Percentiles rank a stretch among this genome's conserved stretches.
phyloP scores from a whole-genome alignment of 2,888 invertebrate species.

The Rapana venosa region DNA sequence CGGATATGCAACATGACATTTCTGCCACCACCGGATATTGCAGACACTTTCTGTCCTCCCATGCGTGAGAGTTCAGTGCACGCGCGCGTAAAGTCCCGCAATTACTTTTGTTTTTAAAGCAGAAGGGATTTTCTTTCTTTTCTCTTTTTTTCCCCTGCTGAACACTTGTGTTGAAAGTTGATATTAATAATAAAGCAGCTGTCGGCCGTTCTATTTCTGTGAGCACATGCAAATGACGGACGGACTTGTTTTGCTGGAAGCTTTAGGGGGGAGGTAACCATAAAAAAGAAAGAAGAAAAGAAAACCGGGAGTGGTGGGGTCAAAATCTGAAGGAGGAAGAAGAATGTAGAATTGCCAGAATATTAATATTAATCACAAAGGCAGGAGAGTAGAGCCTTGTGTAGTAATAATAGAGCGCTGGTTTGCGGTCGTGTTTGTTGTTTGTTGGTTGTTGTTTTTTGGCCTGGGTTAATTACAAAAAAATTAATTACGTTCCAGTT shows the following conservation, averaged over 20 bases:
- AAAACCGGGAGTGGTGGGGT: background rate
- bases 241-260: background rate
- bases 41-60: background rate
- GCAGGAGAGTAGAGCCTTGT: no score
- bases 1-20: background rate
- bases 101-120: conserved; percentile 3
- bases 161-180: background rate
- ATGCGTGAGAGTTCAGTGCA: conserved; percentile 5
- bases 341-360: background rate
- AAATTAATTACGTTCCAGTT: no score
- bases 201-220: background rate
- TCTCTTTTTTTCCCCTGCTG: background rate
- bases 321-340: no score
- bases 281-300: background rate
- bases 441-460: no score
- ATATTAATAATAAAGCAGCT: conserved; percentile 1
- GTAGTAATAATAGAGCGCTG: no score
- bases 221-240: background rate
- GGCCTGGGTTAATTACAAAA: no score
- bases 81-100: background rate
- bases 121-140: background rate
- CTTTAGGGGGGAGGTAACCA: no score
- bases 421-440: no score
- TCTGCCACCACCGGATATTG: background rate
- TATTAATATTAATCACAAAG: background rate